Percentiles rank a stretch among this genome's conserved stretches.
Conservation (phyloP, 2,797 vertebrate species). For the Hoplostethus atlanticus region DNA sequence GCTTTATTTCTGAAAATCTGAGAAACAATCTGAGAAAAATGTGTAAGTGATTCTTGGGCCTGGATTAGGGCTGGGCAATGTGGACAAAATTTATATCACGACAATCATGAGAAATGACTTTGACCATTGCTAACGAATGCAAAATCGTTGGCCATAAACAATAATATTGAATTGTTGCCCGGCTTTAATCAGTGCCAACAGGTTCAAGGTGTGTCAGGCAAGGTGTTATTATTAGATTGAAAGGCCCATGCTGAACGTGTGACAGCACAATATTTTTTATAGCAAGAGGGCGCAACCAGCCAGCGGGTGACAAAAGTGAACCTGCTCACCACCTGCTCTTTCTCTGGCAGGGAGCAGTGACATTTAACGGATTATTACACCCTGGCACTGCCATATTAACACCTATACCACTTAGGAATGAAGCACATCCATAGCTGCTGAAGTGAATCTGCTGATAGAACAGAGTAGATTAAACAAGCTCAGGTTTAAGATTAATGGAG, state of each 20-base stretch:
- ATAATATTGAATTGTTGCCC: no score
- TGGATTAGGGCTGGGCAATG: not conserved
- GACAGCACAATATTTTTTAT: conserved; percentile 9
- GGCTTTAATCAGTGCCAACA: conserved; percentile 4
- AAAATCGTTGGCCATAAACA: no score
- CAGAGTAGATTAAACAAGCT: conserved; percentile 1
- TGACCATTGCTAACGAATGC: no score
- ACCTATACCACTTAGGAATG: conserved; percentile 6
- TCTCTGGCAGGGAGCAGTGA: conserved; percentile 1
- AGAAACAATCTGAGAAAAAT: not conserved
- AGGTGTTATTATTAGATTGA: conserved; percentile 14
- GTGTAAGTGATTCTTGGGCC: not conserved
- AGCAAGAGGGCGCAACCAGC: conserved; percentile 16
- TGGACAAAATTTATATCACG: no score
- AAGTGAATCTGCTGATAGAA: conserved; percentile 14
- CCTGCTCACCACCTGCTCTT: conserved; percentile 41
- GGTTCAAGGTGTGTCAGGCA: conserved; percentile 5
- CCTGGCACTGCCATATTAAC: conserved; percentile 2
- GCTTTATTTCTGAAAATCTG: not conserved
- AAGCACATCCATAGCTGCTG: conserved; percentile 17
- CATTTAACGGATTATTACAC: conserved; percentile 13
- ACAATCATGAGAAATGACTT: no score
- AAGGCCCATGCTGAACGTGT: not conserved
- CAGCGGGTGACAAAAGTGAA: conserved; percentile 34
- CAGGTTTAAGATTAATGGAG: not conserved